Evolutionary conservation across 2,888 invertebrate genomes (phyloP).

Genomic region (Adelphocoris suturalis): DNA sequence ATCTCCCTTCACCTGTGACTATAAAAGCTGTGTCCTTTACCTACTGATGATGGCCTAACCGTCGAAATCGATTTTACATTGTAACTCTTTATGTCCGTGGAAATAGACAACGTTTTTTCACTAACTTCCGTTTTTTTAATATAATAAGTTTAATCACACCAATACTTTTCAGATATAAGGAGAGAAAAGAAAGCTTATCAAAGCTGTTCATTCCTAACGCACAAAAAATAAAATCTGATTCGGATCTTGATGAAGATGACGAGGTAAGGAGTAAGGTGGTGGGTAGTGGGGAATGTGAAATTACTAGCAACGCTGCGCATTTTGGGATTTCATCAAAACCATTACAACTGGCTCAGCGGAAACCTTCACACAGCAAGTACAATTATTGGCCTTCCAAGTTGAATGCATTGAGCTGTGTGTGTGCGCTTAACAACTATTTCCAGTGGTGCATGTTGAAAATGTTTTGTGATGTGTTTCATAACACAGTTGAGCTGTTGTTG

Average conservation of each 20-base stretch:
- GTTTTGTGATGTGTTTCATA: not conserved
- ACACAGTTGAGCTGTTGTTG: not conserved
- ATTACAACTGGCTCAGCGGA: not conserved
- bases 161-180: conserved; percentile 69
- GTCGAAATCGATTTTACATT: too few relatives aligned
- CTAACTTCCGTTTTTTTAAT: too few relatives aligned
- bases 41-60: too few relatives aligned
- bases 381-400: not conserved
- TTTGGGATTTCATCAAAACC: conserved; percentile 11
- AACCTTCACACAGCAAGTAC: not conserved
- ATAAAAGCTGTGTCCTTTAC: too few relatives aligned
- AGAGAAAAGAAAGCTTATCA: conserved; percentile 63
- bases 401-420: too few relatives aligned
- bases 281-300: not conserved
- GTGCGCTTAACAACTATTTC: not conserved
- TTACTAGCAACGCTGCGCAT: not conserved
- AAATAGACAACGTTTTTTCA: too few relatives aligned
- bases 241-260: not conserved
- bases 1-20: too few relatives aligned
- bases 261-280: not conserved
- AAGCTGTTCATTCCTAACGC: not conserved
- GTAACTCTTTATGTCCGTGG: too few relatives aligned
- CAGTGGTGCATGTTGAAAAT: not conserved
- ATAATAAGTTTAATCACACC: too few relatives aligned
- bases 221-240: not conserved